A percentile compares a stretch with the other conserved stretches of the same genome.
These are phyloP conservation scores for Cherax quadricarinatus DNA, from an alignment of 1,140 invertebrate species.

Conservation along the genomic window DNA sequence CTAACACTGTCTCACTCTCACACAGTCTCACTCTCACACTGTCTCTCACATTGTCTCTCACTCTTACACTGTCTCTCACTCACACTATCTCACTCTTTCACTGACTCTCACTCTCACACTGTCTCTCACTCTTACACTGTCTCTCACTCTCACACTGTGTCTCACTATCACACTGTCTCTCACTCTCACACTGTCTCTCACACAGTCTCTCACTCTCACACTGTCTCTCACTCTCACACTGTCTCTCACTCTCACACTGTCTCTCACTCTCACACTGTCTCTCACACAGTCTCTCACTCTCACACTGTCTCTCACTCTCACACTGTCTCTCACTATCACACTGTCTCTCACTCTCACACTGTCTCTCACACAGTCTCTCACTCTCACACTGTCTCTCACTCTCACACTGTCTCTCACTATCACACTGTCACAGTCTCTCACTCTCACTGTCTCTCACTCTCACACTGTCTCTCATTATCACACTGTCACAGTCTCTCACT, in stretches of 20 bases:
- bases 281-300: neutral
- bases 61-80: too few relatives aligned
- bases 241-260: neutral
- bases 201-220: neutral
- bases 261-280: neutral
- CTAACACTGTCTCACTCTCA: too few relatives aligned
- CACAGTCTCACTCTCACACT: too few relatives aligned
- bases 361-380: neutral
- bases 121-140: too few relatives aligned
- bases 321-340: too few relatives aligned
- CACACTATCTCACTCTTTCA: too few relatives aligned
- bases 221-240: neutral
- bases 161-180: too few relatives aligned
- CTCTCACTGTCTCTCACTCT: conserved; percentile 13
- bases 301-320: neutral
- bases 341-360: conserved; percentile 14
- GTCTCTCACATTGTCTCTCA: too few relatives aligned
- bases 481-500: too few relatives aligned
- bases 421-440: neutral
- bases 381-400: neutral
- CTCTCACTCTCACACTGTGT: too few relatives aligned
- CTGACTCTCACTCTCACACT: too few relatives aligned
- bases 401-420: neutral
- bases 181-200: neutral
- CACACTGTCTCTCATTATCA: too few relatives aligned